A percentile compares a stretch with the other conserved stretches of the same genome.
These are phyloP conservation scores for Oreochromis tanganicae DNA, from an alignment of 2,113 vertebrate species.

Conservation along the genomic window DNA sequence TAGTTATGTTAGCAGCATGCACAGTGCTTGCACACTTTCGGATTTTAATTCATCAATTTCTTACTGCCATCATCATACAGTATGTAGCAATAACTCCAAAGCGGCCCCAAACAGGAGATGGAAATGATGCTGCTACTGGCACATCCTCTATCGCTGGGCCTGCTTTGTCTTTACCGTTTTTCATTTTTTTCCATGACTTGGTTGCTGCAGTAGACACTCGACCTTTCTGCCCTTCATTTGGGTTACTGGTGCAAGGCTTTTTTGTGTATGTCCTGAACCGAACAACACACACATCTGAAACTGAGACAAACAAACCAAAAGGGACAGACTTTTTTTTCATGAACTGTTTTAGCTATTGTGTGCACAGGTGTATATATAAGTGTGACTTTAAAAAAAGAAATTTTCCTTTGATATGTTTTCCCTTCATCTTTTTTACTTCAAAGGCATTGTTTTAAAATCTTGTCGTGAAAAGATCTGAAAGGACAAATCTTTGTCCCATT, in stretches of 20 bases:
- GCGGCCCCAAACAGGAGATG: no score
- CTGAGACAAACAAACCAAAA: accelerated
- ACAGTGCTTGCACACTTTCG: no score
- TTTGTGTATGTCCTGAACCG: not conserved
- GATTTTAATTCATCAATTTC: no score
- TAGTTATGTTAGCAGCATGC: no score
- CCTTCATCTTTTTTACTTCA: not conserved
- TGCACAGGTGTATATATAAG: not conserved
- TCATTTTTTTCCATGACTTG: not conserved
- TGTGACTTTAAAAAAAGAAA: no score
- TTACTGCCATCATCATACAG: no score
- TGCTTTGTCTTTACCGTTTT: not conserved
- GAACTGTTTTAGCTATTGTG: not conserved
- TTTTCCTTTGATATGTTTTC: not conserved
- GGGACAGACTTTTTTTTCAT: not conserved
- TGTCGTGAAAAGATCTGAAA: not conserved
- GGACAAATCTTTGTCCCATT: not conserved
- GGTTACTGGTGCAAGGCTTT: not conserved
- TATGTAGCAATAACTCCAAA: no score
- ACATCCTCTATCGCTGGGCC: not conserved
- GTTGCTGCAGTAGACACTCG: not conserved
- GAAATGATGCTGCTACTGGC: no score
- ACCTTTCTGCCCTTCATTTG: not conserved
- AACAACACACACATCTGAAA: not conserved
- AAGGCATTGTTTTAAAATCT: not conserved